Evolutionary conservation across 2,888 invertebrate species (phyloP).

Genomic region (Corbicula japonica): DNA sequence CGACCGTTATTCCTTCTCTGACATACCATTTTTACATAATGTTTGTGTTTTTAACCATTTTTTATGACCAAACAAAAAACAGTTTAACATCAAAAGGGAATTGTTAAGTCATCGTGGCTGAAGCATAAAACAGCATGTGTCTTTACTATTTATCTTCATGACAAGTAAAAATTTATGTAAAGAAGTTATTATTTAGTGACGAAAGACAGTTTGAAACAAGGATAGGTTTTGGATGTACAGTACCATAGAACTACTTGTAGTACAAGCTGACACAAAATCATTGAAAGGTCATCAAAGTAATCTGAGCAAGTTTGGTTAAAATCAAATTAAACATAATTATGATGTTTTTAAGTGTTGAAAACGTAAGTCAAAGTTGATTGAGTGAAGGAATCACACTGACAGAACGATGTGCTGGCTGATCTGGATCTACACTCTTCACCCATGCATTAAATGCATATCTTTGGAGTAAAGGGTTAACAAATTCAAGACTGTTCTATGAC

Average conservation of each 20-base stretch:
- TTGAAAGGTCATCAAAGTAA: too few relatives aligned
- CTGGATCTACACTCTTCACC: too few relatives aligned
- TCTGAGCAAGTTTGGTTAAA: too few relatives aligned
- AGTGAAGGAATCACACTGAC: too few relatives aligned
- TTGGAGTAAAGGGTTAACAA: too few relatives aligned
- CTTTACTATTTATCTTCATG: background rate
- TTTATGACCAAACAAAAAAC: background rate
- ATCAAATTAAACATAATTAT: too few relatives aligned
- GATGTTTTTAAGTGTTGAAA: too few relatives aligned
- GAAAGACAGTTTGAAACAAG: background rate
- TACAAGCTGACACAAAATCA: too few relatives aligned
- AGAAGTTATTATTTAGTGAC: background rate
- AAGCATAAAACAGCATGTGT: conserved; percentile 12
- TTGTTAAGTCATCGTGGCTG: conserved; percentile 14
- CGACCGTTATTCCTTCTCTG: background rate
- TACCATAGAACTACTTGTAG: background rate
- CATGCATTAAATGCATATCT: too few relatives aligned
- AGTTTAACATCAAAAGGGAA: conserved; percentile 13
- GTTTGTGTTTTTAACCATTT: background rate
- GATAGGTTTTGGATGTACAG: background rate
- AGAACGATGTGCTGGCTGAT: too few relatives aligned
- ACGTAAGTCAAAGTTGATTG: too few relatives aligned
- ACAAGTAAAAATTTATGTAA: background rate
- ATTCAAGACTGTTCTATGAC: too few relatives aligned
- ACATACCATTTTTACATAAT: conserved; percentile 10